A percentile compares a stretch with the other conserved stretches of the same genome.
phyloP scores from a whole-genome alignment of 2,113 vertebrate genomes.

The Hypocryptadius cinnamomeus region DNA sequence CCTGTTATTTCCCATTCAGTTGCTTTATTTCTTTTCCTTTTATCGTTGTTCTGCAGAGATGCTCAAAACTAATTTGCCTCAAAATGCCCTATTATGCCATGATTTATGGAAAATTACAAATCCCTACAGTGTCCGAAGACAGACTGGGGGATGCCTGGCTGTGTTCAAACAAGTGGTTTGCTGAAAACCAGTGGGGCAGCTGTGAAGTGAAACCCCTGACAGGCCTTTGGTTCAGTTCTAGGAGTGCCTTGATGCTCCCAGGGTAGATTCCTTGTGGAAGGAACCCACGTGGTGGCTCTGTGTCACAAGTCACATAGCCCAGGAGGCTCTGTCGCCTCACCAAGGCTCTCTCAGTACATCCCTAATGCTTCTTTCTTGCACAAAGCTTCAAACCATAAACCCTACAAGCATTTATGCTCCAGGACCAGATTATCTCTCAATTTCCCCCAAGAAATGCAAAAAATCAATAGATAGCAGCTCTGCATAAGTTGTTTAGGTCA shows the following conservation, averaged over 20 bases:
- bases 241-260: not conserved
- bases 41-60: not conserved
- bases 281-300: not conserved
- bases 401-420: not conserved
- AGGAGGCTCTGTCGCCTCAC: not conserved
- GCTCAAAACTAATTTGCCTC: not conserved
- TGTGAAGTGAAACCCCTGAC: not conserved
- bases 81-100: not conserved
- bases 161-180: not conserved
- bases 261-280: not conserved
- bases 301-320: fast-evolving
- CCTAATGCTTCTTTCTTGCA: not conserved
- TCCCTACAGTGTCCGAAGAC: fast-evolving
- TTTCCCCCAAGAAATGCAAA: not conserved
- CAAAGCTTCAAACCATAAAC: not conserved
- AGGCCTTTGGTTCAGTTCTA: not conserved
- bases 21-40: not conserved
- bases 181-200: not conserved
- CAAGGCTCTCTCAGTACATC: not conserved
- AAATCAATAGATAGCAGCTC: not conserved
- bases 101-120: not conserved
- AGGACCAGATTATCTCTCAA: not conserved
- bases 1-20: not conserved
- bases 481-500: not conserved
- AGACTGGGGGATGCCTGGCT: not conserved